Conservation (phyloP, 2,797 vertebrate species). For the Morus bassanus region DNA sequence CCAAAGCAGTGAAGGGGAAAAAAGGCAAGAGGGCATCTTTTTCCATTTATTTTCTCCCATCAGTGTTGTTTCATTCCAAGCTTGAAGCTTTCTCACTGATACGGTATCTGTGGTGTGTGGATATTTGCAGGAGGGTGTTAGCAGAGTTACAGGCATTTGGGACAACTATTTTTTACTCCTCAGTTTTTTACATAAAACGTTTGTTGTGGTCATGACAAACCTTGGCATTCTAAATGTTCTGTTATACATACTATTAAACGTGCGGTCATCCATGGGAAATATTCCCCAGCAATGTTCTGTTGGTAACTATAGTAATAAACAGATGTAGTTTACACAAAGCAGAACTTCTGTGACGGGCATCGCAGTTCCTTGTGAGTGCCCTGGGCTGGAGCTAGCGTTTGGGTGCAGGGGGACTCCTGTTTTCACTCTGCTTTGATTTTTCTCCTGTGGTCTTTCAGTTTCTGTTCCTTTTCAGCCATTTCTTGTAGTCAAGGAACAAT, state of each 20-base stretch:
- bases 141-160: background rate
- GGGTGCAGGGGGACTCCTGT: background rate
- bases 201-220: background rate
- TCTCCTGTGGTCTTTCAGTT: background rate
- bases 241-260: background rate
- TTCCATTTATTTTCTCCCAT: background rate
- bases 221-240: background rate
- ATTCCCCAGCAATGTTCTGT: background rate
- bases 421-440: background rate
- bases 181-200: background rate
- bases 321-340: background rate
- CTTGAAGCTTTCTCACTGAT: background rate
- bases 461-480: background rate
- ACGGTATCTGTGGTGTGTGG: background rate
- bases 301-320: background rate
- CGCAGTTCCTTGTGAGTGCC: background rate
- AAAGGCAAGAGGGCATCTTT: background rate
- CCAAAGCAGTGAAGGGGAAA: background rate
- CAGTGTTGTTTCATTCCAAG: background rate
- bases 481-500: background rate
- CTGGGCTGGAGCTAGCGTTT: background rate
- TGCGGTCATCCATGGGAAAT: background rate
- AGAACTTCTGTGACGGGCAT: background rate
- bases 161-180: background rate
- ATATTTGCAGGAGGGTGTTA: background rate